Evolutionary conservation across 2,797 vertebrate species (phyloP).

Genomic region (Pempheris klunzingeri): DNA sequence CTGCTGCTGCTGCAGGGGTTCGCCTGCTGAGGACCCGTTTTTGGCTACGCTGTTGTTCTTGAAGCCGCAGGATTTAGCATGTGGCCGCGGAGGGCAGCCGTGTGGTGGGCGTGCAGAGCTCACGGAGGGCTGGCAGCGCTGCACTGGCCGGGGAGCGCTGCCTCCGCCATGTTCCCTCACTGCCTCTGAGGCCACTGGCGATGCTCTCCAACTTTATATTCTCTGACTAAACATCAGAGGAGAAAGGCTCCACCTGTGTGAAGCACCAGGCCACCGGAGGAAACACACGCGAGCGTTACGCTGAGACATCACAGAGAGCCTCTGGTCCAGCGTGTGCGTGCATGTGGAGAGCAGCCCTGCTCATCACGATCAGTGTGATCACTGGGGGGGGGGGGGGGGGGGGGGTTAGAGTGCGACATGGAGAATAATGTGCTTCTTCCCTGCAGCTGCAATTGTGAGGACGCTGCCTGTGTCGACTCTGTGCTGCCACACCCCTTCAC

Average conservation of each 20-base stretch:
- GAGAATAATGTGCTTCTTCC: constrained; percentile 6
- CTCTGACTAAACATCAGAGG: background rate
- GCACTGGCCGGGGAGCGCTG: constrained; percentile 30
- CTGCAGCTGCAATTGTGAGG: constrained; percentile 26
- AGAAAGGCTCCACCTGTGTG: too few relatives aligned
- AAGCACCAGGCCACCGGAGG: background rate
- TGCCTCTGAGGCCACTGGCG: too few relatives aligned
- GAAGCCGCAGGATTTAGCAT: constrained; percentile 21
- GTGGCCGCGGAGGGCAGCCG: constrained; percentile 6
- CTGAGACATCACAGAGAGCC: too few relatives aligned
- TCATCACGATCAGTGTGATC: constrained; percentile 1
- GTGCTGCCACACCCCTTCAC: constrained; percentile 80
- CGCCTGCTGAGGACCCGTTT: constrained; percentile 27
- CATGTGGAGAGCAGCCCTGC: too few relatives aligned
- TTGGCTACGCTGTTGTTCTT: background rate
- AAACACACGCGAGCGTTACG: too few relatives aligned
- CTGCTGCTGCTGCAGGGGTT: too few relatives aligned
- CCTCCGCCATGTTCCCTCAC: constrained; percentile 79
- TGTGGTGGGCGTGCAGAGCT: constrained; percentile 39
- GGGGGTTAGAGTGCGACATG: background rate
- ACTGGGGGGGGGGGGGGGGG: background rate
- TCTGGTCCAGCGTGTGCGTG: too few relatives aligned
- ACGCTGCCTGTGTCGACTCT: constrained; percentile 27
- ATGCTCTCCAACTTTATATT: constrained; percentile 67
- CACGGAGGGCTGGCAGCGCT: constrained; percentile 46